Base-by-base conservation (phyloP, 2,113 vertebrate genomes). In the Pyrgilauda ruficollis region DNA sequence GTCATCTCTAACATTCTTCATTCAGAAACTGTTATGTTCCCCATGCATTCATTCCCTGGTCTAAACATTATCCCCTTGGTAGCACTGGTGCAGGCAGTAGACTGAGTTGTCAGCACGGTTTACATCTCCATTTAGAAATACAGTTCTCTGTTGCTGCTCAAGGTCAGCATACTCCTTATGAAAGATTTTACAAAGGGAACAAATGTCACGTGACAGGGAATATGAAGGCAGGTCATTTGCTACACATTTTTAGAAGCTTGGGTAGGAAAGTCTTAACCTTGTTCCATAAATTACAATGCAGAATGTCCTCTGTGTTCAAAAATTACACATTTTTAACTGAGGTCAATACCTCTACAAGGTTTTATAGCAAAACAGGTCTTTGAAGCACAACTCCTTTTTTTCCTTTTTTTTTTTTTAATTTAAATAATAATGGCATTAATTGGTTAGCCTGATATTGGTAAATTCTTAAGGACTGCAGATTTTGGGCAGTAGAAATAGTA, bases 1-100 rank as follows among this genome's bases (percentile, higher is more conserved):
- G 78, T 96, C 94, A 94, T 94, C 89, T 90, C 91, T 68, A 91
- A 35, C 66, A 74, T 64, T 55, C 47, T 90, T 95, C 76, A 85
- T 88, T 95, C 72, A 89, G 87, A 84, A 87, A 61, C 58, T 67
- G 30, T 86, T 87, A 91, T 74, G 16, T 39, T 96, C 89, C 84
- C 84, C 27, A 50, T 68, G 91, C 75, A 66, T 81, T 94, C 83
- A 83, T 90, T 39, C 53, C 46, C 77, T 87, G 73, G 27, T 90
- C 73, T 82, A 90, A 96, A 90, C 52, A 79, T 88, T 92, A 77
- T 79, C 84, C 88, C 69, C 61, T 89, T 83, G 83, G 74, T 91
- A 70, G 61, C 28, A 90, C 56, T 91, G 88, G 72, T 72, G 53
- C 28, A 75, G 90, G 52, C 81, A 82, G 43, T 27, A 93, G 80